Percentiles rank a stretch among this genome's conserved stretches.
phyloP scores from a whole-genome alignment of 2,113 vertebrate genomes.

The Tilapia sparmanii region DNA sequence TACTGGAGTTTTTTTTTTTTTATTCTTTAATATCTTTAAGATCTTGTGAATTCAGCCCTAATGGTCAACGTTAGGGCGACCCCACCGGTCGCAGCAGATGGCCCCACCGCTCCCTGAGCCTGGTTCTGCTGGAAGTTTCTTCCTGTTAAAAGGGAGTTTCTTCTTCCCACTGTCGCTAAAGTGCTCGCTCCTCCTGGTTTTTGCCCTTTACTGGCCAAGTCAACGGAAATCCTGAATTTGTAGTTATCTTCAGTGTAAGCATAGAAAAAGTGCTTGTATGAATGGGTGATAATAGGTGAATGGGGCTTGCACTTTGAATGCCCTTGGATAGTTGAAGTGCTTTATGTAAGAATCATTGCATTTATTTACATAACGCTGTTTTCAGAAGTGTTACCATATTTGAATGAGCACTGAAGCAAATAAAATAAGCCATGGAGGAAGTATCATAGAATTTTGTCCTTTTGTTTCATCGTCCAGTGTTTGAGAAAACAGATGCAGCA shows the following conservation, averaged over 20 bases:
- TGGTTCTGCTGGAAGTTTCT: not conserved
- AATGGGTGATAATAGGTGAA: not conserved
- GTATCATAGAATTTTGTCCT: not conserved
- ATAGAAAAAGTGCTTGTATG: not conserved
- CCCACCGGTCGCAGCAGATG: not conserved
- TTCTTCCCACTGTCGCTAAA: not conserved
- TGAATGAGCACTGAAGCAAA: not conserved
- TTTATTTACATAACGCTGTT: not conserved
- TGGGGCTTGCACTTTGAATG: not conserved
- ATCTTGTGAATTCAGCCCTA: not conserved
- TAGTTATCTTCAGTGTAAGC: not conserved
- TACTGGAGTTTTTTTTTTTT: no score
- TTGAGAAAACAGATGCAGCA: not conserved
- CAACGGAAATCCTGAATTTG: fast-evolving
- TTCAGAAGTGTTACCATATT: not conserved
- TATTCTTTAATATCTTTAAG: not conserved
- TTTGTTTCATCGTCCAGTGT: not conserved
- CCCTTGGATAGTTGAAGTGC: not conserved
- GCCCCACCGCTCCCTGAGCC: not conserved
- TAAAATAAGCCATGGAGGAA: not conserved
- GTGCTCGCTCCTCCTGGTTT: not conserved
- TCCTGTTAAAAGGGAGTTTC: not conserved
- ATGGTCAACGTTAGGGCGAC: fast-evolving
- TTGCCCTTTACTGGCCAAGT: not conserved
- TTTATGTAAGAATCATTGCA: not conserved